Evolutionary conservation across 2,797 vertebrate genomes (phyloP), one percentile per base, ranked within the genome.

Genomic region (Sparus aurata): DNA sequence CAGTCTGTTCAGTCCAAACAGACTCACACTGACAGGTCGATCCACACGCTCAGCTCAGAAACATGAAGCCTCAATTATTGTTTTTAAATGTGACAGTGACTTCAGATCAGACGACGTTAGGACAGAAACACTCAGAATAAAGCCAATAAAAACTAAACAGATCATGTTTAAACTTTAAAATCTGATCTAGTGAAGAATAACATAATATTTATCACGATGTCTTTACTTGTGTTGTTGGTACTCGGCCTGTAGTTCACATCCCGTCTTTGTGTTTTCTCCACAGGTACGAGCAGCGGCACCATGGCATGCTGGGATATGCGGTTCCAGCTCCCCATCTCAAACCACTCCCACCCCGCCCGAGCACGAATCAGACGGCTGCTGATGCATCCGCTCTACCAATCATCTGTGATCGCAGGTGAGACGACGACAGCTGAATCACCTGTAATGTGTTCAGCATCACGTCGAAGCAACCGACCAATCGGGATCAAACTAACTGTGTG

Each of bases 251-350:
- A 17, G 41, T 5, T 57, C 12, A 22, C 23, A 8, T 43, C n/a
- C 23, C 1, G 1, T 5, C 20, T 27, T 30, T 27, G 5, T 18
- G 12, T 64, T 8, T 63, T 27, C 63, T 45, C 69, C 1, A 6
- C 77, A 99, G 98, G 98, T 38, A 99, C 98, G 0, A 98, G 98
- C 94, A 99, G 96, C 49, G 98, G 98, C 63, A 98, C 97, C 79
- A 99, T 99, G 98, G 98, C 98, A 0, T 99, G 98, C 92, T 99
- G 98, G 98, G 98, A 99, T 76, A 99, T 99, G 98, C 92, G 98
- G 74, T 99, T 99, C 91, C 98, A 99, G 92, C 94, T 99, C 30
- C 98, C 98, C 0, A 99, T 99, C 87, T 99, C 98, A n/a, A 99
- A 97, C 92, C 98, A 99, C 92, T 96, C 95, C 62, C 98, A 99